These are phyloP conservation scores for Trichoplusia ni DNA, from an alignment of 1,140 invertebrate genomes.

Conservation along the genomic window DNA sequence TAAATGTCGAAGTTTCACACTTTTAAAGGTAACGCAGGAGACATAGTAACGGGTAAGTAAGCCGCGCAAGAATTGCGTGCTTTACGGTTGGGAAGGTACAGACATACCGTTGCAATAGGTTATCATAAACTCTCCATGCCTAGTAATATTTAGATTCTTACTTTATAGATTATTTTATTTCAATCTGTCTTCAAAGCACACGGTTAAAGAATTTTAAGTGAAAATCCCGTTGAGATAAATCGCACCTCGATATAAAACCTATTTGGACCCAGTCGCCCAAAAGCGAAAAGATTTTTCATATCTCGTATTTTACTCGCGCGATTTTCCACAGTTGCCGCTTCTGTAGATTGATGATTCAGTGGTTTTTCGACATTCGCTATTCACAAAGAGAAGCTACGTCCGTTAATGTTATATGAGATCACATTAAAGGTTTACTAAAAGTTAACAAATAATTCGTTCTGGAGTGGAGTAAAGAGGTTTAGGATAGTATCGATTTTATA, in stretches of 20 bases:
- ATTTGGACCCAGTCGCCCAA: conserved; percentile 22
- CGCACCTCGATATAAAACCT: conserved; percentile 21
- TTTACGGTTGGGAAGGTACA: no score
- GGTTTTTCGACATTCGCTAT: conserved; percentile 11
- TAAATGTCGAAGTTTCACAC: no score
- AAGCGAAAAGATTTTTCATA: conserved; percentile 21
- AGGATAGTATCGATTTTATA: no score
- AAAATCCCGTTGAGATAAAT: neutral
- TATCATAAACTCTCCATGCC: no score
- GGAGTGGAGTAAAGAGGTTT: no score
- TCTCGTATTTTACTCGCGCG: conserved; percentile 15
- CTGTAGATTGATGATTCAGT: conserved; percentile 11
- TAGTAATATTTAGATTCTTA: neutral
- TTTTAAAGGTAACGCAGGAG: no score
- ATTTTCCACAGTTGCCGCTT: conserved; percentile 13
- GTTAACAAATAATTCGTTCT: no score
- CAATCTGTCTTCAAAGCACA: neutral
- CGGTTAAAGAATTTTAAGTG: neutral
- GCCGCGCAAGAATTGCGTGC: no score
- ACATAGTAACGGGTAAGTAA: no score
- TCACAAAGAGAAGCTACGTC: conserved; percentile 12
- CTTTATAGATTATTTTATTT: neutral
- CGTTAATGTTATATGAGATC: conserved; percentile 12
- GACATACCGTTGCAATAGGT: no score
- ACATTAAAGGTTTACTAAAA: conserved; percentile 12